Evolutionary conservation across 23 tunicate species (phyloP).

Genomic region (Pegea sp.): DNA sequence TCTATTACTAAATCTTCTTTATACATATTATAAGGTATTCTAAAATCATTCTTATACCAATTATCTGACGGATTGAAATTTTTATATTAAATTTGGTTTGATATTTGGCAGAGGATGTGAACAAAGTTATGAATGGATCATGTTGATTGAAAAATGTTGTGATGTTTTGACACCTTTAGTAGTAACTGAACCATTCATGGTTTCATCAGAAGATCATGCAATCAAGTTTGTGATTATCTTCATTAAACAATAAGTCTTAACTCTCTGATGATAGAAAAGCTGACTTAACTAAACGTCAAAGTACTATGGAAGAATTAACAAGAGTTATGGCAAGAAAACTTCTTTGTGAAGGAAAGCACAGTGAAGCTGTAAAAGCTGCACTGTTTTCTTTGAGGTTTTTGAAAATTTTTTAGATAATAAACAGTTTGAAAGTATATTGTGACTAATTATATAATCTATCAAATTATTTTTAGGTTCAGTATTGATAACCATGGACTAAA

Average conservation of each 20-base stretch:
- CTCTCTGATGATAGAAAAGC: constrained; percentile 21
- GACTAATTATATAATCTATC: not conserved
- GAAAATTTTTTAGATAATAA: not conserved
- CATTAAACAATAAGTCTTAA: not conserved
- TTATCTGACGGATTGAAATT: too few species aligned
- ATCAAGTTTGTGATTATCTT: constrained; percentile 15
- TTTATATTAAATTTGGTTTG: too few species aligned
- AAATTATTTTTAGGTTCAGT: constrained; percentile 60
- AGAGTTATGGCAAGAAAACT: constrained; percentile 52
- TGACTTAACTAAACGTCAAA: constrained; percentile 49
- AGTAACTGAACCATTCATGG: constrained; percentile 56
- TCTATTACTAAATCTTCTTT: too few species aligned
- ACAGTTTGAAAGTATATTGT: not conserved
- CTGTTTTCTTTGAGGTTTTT: constrained; percentile 48
- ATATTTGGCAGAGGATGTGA: constrained; percentile 55
- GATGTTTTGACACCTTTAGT: constrained; percentile 51
- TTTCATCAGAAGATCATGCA: constrained; percentile 63
- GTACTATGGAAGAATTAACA: constrained; percentile 62
- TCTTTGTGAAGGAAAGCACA: constrained; percentile 84
- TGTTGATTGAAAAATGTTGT: constrained; percentile 48
- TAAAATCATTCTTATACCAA: too few species aligned
- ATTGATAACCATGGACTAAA: constrained; percentile 82
- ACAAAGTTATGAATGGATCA: constrained; percentile 62
- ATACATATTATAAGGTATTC: too few species aligned
- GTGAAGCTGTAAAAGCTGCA: constrained; percentile 83